phyloP scores from a whole-genome alignment of 1,140 invertebrate species.

The Aphaenogaster rudis region DNA sequence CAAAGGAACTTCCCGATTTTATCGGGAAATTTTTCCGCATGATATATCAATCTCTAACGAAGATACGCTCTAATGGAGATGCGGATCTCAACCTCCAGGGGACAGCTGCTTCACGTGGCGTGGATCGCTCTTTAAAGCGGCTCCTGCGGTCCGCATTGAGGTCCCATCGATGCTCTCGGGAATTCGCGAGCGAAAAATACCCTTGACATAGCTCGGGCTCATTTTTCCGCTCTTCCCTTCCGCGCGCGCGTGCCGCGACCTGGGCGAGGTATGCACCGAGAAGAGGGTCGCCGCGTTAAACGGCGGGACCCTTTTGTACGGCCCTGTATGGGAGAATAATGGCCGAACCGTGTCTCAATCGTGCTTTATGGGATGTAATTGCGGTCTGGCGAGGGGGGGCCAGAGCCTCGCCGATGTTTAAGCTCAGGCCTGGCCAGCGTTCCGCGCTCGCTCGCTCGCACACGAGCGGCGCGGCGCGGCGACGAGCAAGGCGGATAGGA shows the following conservation, averaged over 20 bases:
- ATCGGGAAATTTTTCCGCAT: neutral
- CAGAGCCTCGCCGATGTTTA: slow-evolving; percentile 76
- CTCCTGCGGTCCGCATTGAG: neutral
- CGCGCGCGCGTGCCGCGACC: slow-evolving; percentile 21
- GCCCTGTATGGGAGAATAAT: slow-evolving; percentile 84
- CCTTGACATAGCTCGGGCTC: neutral
- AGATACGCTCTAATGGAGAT: neutral
- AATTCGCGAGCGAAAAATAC: neutral
- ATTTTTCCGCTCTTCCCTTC: slow-evolving; percentile 41
- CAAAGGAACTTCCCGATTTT: neutral
- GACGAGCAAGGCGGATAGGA: slow-evolving; percentile 61
- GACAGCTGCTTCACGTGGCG: neutral
- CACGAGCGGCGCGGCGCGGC: neutral
- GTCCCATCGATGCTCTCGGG: neutral
- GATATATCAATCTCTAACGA: neutral
- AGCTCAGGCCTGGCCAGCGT: slow-evolving; percentile 71
- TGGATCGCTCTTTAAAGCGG: neutral
- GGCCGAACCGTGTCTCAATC: slow-evolving; percentile 84
- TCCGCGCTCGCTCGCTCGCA: slow-evolving; percentile 36
- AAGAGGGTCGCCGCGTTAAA: slow-evolving; percentile 68
- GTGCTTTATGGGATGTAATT: slow-evolving; percentile 86
- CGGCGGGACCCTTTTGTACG: slow-evolving; percentile 77
- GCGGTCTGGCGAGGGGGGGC: slow-evolving; percentile 79
- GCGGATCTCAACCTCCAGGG: neutral
- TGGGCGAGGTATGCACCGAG: slow-evolving; percentile 24